Evolutionary conservation across 2,888 invertebrate species (phyloP).

Genomic region (Quadroppia sp.): DNA sequence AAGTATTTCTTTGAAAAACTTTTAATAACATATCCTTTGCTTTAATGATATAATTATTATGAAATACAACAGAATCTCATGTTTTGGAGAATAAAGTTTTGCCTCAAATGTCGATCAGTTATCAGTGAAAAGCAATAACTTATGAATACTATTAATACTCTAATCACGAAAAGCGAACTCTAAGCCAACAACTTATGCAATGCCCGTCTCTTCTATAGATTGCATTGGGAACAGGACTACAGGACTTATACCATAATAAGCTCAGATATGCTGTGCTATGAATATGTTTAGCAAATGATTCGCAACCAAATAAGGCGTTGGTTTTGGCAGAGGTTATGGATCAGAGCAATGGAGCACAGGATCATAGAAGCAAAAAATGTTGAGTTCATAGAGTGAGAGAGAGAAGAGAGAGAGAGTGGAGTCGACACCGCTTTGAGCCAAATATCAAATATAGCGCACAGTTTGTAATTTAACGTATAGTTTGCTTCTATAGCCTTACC

Average conservation of each 20-base stretch:
- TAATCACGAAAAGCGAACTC: neutral
- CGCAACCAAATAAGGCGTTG: slow-evolving; percentile 12
- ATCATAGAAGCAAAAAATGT: too few species aligned
- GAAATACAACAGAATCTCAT: neutral
- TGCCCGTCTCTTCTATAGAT: neutral
- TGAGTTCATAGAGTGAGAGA: neutral
- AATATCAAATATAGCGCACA: slow-evolving; percentile 11
- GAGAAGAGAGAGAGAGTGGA: neutral
- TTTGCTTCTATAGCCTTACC: neutral
- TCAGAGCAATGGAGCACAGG: neutral
- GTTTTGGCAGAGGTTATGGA: slow-evolving; percentile 7
- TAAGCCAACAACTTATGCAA: neutral
- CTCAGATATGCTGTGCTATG: neutral
- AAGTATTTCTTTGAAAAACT: too few species aligned
- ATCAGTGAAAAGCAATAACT: slow-evolving; percentile 6
- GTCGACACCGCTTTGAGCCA: neutral
- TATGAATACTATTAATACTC: slow-evolving; percentile 11
- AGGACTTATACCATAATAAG: neutral
- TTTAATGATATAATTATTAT: neutral
- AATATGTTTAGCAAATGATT: slow-evolving; percentile 12
- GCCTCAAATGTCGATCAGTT: neutral
- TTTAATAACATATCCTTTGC: too few species aligned
- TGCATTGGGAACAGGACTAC: neutral
- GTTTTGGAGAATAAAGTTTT: neutral
- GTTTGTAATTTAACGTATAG: slow-evolving; percentile 17